Evolutionary conservation across 2,797 vertebrate genomes (phyloP).

Genomic region (Pantherophis alleghaniensis): DNA sequence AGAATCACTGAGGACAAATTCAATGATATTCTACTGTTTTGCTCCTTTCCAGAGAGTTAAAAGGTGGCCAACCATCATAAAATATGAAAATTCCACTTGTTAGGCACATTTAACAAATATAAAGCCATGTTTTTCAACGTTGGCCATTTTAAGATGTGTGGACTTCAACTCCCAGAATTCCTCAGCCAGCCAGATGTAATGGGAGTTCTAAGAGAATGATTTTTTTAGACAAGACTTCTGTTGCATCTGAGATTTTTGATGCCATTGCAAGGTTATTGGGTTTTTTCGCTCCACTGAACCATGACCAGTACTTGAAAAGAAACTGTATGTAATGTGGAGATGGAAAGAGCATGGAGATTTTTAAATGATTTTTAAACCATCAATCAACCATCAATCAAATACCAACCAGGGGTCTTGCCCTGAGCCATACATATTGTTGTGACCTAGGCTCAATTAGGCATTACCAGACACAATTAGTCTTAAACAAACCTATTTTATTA

Average conservation of each 20-base stretch:
- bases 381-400: not conserved
- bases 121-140: not conserved
- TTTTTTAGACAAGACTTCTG: not conserved
- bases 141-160: not conserved
- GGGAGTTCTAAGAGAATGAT: not conserved
- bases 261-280: not conserved
- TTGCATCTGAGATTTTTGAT: not conserved
- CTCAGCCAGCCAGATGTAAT: not conserved
- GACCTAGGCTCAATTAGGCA: too few relatives aligned
- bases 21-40: not conserved
- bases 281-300: not conserved
- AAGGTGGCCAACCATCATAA: not conserved
- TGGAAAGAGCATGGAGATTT: not conserved
- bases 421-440: not conserved
- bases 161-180: not conserved
- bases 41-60: conserved; percentile 1
- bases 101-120: not conserved
- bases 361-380: not conserved
- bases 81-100: not conserved
- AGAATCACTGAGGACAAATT: not conserved
- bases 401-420: not conserved
- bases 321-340: not conserved
- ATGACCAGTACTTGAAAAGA: not conserved
- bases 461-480: too few relatives aligned
- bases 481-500: too few relatives aligned